phyloP scores from a whole-genome alignment of 35 echinoderm and acorn worm species.

The Diadema setosum region DNA sequence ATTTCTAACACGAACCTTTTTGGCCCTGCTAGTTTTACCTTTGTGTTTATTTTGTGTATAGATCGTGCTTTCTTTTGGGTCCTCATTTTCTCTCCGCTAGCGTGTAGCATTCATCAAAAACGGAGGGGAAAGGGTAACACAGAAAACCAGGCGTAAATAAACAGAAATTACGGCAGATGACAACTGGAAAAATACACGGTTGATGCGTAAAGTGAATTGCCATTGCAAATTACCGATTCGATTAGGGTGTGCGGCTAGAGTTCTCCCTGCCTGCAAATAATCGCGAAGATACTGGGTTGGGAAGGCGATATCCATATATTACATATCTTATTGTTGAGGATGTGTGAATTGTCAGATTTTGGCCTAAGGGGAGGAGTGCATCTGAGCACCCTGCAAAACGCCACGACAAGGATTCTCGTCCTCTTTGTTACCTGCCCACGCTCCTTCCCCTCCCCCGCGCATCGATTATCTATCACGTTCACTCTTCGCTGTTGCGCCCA shows the following conservation, averaged over 20 bases:
- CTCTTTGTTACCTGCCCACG: neutral
- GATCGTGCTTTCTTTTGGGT: no score
- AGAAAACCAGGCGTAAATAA: neutral
- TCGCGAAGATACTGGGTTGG: neutral
- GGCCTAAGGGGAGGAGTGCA: neutral
- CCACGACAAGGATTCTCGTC: neutral
- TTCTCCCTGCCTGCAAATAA: neutral
- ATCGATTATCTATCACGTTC: constrained; percentile 30
- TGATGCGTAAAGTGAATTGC: constrained; percentile 1
- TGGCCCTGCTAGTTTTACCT: no score
- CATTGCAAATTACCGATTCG: constrained; percentile 21
- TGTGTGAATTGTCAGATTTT: constrained; percentile 35
- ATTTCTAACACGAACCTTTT: no score
- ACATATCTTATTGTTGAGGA: neutral
- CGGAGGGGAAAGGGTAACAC: neutral
- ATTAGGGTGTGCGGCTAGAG: neutral
- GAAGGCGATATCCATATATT: constrained; percentile 25
- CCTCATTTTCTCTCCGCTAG: no score
- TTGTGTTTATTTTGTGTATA: no score
- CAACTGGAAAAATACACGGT: constrained; percentile 32
- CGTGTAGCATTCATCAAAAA: no score
- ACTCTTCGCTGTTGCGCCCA: neutral
- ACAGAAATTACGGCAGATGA: constrained; percentile 18
- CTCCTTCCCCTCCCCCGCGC: neutral
- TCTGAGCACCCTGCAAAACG: neutral